Evolutionary conservation across 2,888 invertebrate species (phyloP).

Genomic region (Hypena proboscidalis): DNA sequence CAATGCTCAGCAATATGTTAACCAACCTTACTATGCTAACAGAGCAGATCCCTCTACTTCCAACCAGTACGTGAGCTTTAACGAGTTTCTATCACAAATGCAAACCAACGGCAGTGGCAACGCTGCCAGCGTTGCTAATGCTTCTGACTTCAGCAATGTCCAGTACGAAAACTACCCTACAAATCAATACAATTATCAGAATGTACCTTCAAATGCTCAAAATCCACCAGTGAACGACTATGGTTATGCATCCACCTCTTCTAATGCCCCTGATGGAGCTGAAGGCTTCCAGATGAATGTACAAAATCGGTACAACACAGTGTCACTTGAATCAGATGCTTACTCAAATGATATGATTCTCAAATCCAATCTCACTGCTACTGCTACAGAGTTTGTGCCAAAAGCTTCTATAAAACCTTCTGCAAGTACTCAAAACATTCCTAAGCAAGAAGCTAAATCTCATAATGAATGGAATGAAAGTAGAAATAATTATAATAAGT

Average conservation of each 20-base stretch:
- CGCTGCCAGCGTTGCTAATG: constrained; percentile 48
- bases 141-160: constrained; percentile 56
- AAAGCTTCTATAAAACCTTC: constrained; percentile 59
- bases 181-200: constrained; percentile 68
- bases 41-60: constrained; percentile 60
- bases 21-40: constrained; percentile 66
- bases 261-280: constrained; percentile 50
- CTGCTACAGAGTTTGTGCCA: constrained; percentile 86
- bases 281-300: constrained; percentile 54
- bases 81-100: constrained; percentile 76
- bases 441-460: constrained; percentile 46
- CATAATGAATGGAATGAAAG: constrained; percentile 41
- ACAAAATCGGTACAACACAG: constrained; percentile 53
- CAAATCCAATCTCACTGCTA: constrained; percentile 83
- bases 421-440: constrained; percentile 52
- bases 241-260: constrained; percentile 54
- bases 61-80: constrained; percentile 76
- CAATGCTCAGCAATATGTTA: constrained; percentile 66
- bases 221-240: constrained; percentile 57
- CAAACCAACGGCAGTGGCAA: constrained; percentile 58
- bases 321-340: constrained; percentile 47
- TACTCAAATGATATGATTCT: constrained; percentile 66
- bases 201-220: constrained; percentile 60
- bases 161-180: constrained; percentile 67
- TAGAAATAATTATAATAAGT: constrained; percentile 32